Conservation (phyloP, 2,797 vertebrate species). For the Galago senegalensis region DNA sequence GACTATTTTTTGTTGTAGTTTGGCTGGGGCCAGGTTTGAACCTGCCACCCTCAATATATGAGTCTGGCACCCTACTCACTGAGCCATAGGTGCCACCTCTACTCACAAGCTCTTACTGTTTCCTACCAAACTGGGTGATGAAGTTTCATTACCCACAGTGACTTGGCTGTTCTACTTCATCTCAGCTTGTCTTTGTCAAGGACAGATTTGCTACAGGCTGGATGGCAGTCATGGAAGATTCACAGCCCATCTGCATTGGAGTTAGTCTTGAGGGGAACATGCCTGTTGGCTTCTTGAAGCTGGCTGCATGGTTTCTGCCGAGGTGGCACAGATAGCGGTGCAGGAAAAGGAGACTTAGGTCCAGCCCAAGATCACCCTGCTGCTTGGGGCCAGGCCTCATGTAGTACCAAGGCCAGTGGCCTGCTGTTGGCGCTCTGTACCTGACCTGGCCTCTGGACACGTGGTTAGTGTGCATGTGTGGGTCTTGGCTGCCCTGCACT, state of each 20-base stretch:
- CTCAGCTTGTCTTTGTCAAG: not conserved
- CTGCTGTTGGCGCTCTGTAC: not conserved
- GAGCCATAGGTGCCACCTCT: no score
- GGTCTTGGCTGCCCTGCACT: no score
- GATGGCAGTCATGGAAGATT: not conserved
- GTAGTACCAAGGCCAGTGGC: not conserved
- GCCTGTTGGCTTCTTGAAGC: not conserved
- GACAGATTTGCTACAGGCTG: not conserved
- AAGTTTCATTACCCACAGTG: not conserved
- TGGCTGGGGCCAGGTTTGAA: no score
- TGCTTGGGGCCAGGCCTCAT: no score
- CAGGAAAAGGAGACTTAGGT: rapidly evolving
- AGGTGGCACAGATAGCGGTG: not conserved
- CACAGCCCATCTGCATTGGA: not conserved
- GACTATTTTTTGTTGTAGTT: no score
- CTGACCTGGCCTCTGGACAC: not conserved
- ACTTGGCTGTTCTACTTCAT: not conserved
- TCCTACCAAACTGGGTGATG: not conserved
- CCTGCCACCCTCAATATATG: no score
- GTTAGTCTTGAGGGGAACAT: no score
- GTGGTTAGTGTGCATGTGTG: no score
- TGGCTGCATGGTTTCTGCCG: rapidly evolving
- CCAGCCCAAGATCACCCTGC: no score
- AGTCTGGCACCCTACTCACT: no score
- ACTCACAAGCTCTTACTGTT: not conserved